Evolutionary conservation across 1,140 invertebrate species (phyloP).

Genomic region (Drosophila varians): DNA sequence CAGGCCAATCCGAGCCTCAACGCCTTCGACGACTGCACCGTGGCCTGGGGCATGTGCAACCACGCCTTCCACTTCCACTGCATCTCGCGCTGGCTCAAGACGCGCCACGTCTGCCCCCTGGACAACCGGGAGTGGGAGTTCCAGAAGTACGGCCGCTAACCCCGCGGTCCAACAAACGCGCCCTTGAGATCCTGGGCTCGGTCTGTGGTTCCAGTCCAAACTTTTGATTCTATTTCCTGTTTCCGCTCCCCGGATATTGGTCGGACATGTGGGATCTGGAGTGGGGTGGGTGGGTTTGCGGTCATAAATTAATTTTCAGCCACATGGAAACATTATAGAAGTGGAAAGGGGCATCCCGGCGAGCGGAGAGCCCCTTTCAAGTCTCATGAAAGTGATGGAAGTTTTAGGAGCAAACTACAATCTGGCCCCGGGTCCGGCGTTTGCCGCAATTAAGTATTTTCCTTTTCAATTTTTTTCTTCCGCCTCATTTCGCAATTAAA

Average conservation of each 20-base stretch:
- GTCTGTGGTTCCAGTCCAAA: neutral
- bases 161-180: slow-evolving; percentile 6
- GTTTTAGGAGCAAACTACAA: slow-evolving; percentile 9
- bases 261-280: neutral
- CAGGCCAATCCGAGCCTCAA: slow-evolving; percentile 21
- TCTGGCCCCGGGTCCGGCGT: neutral
- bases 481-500: neutral
- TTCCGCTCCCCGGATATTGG: neutral
- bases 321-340: slow-evolving; percentile 48
- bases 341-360: slow-evolving; percentile 13
- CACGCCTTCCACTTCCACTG: slow-evolving; percentile 42
- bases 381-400: slow-evolving; percentile 13
- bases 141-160: slow-evolving; percentile 23
- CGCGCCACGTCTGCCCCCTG: slow-evolving; percentile 32
- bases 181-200: neutral
- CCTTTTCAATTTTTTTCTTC: neutral
- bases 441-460: no score
- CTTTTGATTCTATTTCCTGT: slow-evolving; percentile 2
- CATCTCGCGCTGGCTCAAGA: slow-evolving; percentile 38
- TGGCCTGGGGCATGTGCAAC: slow-evolving; percentile 34
- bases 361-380: neutral
- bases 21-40: slow-evolving; percentile 28
- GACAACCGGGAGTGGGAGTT: slow-evolving; percentile 38
- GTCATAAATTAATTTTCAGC: slow-evolving; percentile 56
- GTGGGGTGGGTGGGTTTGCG: slow-evolving; percentile 10